A percentile compares a stretch with the other conserved stretches of the same genome.
Conservation (phyloP, 2,888 invertebrate genomes). For the Lottia scabra region DNA sequence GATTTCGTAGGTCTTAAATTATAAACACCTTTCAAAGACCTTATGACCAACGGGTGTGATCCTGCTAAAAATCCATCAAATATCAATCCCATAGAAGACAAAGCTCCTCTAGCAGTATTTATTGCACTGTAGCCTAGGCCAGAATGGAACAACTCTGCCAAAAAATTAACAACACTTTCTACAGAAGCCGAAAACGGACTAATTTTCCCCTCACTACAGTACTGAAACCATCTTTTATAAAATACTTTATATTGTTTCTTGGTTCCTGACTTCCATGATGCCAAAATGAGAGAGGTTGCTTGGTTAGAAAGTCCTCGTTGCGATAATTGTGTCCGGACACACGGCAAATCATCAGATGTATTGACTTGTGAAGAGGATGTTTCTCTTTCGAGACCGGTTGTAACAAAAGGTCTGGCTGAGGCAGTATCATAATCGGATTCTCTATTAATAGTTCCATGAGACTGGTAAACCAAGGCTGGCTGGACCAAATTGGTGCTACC, state of each 20-base stretch:
- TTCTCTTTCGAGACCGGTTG: no score
- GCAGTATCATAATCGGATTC: no score
- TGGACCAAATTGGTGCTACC: conserved; percentile 2
- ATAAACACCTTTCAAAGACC: not conserved
- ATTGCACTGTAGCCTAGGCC: conserved; percentile 1
- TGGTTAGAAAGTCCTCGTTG: not conserved
- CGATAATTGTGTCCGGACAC: not conserved
- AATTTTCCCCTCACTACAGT: not conserved
- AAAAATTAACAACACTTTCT: not conserved
- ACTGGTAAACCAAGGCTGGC: no score
- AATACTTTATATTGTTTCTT: not conserved
- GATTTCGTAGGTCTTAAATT: not conserved
- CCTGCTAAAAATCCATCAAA: not conserved
- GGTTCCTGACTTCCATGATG: conserved; percentile 10
- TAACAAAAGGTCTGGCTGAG: no score
- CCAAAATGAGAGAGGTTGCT: not conserved
- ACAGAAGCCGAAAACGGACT: not conserved
- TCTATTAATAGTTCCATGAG: no score
- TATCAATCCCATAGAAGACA: not conserved
- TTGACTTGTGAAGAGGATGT: not conserved
- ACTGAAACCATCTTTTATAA: not conserved
- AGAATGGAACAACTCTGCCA: conserved; percentile 1
- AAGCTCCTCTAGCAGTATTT: not conserved
- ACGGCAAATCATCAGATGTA: not conserved
- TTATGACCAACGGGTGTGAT: not conserved